Conservation (phyloP, 2,113 vertebrate species). For the Motacilla alba region DNA sequence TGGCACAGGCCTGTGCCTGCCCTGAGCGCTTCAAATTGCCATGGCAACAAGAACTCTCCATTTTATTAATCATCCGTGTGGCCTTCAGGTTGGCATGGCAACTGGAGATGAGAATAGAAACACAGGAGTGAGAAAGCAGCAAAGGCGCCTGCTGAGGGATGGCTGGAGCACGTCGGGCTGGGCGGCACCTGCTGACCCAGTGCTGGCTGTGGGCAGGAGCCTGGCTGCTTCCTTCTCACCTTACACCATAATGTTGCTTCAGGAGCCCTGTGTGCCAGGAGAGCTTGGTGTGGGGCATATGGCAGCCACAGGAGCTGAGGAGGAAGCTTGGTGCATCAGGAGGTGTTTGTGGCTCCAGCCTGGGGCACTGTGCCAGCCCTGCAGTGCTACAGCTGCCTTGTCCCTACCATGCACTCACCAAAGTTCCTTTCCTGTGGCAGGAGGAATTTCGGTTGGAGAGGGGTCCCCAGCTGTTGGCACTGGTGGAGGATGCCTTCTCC, state of each 20-base stretch:
- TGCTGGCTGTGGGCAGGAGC: background rate
- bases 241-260: background rate
- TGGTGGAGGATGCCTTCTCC: conserved; percentile 86
- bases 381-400: background rate
- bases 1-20: conserved; percentile 19
- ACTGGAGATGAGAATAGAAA: conserved; percentile 67
- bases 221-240: background rate
- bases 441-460: conserved; percentile 85
- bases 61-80: conserved; percentile 67
- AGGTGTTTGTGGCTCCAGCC: background rate
- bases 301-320: background rate
- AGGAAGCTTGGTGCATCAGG: background rate
- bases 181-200: background rate
- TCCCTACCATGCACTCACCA: background rate
- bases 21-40: conserved; percentile 48
- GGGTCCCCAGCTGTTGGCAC: conserved; percentile 83
- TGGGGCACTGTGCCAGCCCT: background rate
- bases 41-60: conserved; percentile 62
- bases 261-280: background rate
- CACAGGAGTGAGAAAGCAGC: conserved; percentile 9
- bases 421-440: conserved; percentile 64
- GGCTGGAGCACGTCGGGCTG: conserved; percentile 2
- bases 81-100: conserved; percentile 68
- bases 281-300: background rate
- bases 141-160: background rate